phyloP scores from a whole-genome alignment of 2,888 invertebrate genomes.

The Drosophila multiciliata region DNA sequence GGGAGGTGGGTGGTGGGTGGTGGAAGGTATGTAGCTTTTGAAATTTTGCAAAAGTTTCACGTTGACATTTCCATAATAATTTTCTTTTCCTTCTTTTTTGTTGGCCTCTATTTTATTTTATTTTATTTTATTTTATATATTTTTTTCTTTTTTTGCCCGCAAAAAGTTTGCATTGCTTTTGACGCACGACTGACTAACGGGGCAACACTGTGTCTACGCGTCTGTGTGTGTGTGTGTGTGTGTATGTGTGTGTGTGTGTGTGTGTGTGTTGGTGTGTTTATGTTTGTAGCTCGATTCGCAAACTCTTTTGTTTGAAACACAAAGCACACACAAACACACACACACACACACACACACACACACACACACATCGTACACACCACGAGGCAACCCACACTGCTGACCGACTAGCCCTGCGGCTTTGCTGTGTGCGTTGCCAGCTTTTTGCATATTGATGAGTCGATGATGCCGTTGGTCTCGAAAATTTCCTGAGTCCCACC shows the following conservation, averaged over 20 bases:
- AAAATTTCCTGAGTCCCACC: conserved; percentile 24
- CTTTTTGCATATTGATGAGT: conserved; percentile 73
- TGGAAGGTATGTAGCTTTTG: conserved; percentile 34
- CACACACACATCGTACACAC: neutral
- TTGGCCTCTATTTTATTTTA: conserved; percentile 12
- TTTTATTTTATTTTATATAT: conserved; percentile 14
- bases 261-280: neutral
- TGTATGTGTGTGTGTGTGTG: neutral
- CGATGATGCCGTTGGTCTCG: conserved; percentile 44
- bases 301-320: conserved; percentile 45
- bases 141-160: conserved; percentile 22
- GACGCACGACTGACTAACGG: conserved; percentile 72
- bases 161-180: conserved; percentile 75
- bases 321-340: neutral
- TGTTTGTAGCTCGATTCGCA: neutral
- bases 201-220: conserved; percentile 12
- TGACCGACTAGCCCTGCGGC: conserved; percentile 19
- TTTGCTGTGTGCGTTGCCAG: conserved; percentile 28
- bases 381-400: neutral
- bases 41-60: conserved; percentile 75
- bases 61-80: conserved; percentile 81
- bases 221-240: neutral
- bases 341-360: neutral
- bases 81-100: conserved; percentile 55
- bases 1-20: neutral